Percentiles rank a stretch among this genome's conserved stretches.
These are phyloP conservation scores for Cryptus armator DNA, from an alignment of 2,888 invertebrate genomes.

Conservation along the genomic window DNA sequence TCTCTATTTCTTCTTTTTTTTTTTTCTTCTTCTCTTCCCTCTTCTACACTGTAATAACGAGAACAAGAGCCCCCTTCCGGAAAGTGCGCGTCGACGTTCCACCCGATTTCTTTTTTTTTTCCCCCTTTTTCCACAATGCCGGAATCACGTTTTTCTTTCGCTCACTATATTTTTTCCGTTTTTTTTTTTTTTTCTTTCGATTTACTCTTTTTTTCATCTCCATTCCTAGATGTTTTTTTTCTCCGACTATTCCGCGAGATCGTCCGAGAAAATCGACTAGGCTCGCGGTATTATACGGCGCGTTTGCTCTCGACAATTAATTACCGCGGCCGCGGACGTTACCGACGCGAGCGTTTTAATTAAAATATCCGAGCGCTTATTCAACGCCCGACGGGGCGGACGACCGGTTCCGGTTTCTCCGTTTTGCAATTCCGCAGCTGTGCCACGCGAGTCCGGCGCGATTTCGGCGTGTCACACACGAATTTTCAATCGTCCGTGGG, in stretches of 20 bases:
- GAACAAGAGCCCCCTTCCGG: constrained; percentile 38
- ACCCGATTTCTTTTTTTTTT: neutral
- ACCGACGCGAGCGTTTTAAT: constrained; percentile 64
- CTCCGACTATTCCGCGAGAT: constrained; percentile 27
- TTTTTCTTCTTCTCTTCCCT: neutral
- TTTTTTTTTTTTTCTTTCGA: neutral
- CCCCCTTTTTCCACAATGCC: neutral
- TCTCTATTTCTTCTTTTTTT: constrained; percentile 11
- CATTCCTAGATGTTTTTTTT: constrained; percentile 6
- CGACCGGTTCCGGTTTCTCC: constrained; percentile 66
- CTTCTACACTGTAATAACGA: constrained; percentile 31
- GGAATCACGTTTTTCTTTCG: constrained; percentile 26
- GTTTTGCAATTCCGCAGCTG: constrained; percentile 54
- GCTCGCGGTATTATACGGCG: constrained; percentile 58
- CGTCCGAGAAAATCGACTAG: constrained; percentile 55
- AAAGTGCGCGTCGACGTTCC: constrained; percentile 47
- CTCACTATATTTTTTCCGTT: constrained; percentile 30
- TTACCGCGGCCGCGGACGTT: constrained; percentile 65
- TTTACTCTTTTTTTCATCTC: constrained; percentile 14
- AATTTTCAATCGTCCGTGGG: constrained; percentile 35
- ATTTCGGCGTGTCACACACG: constrained; percentile 44
- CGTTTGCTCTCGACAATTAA: constrained; percentile 70
- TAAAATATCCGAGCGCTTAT: constrained; percentile 68
- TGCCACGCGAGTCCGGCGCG: neutral
- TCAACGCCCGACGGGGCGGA: constrained; percentile 51